Base-by-base conservation (phyloP, 2,113 vertebrate species). In the Chrysochloris asiatica region DNA sequence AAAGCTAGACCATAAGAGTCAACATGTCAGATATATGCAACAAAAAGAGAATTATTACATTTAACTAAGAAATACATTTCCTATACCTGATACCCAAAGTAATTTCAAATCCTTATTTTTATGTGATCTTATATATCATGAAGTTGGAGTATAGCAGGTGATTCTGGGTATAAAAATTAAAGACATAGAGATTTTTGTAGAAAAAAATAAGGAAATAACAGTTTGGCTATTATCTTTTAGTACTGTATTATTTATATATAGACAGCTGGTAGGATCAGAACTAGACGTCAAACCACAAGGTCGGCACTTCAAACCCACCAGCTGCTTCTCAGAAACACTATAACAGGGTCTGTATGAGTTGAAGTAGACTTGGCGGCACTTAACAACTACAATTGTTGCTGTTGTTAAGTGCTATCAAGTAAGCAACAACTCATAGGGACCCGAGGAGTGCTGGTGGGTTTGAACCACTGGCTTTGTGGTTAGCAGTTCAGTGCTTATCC, bases 1-100 rank as follows among this genome's bases (percentile, higher is more conserved):
- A 75, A 90, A 86, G 28, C 50, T 77, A 50, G n/a, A 67, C 8
- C 61, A 26, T 17, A 17, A 83, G 6, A 91, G 28, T 76, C n/a
- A 88, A 93, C 54, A 89, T 91, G 33, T 89, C 61, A 91, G 76
- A 65, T 82, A 71, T 9, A 38, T 22, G 8, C 63, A 36, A 83
- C 84, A 72, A 85, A 89, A 83, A 41, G 41, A 19, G 7, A 84
- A 65, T 77, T 47, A 84, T 26, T 38, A 72, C 43, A 59, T 73
- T 88, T 52, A 52, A n/a, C 21, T 90, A 52, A 77, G 47, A 83
- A 91, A 83, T 61, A 24, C 16, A 67, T 84, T 91, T 87, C 3
- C 6, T 90, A 78, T 72, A 38, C 52, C 41, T 45, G 38, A 48
- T 91, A 4, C 26, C 28, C 16, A 1, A 2, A 36, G 3, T 92